Evolutionary conservation across 1,140 invertebrate species (phyloP).

Genomic region (Popillia japonica): DNA sequence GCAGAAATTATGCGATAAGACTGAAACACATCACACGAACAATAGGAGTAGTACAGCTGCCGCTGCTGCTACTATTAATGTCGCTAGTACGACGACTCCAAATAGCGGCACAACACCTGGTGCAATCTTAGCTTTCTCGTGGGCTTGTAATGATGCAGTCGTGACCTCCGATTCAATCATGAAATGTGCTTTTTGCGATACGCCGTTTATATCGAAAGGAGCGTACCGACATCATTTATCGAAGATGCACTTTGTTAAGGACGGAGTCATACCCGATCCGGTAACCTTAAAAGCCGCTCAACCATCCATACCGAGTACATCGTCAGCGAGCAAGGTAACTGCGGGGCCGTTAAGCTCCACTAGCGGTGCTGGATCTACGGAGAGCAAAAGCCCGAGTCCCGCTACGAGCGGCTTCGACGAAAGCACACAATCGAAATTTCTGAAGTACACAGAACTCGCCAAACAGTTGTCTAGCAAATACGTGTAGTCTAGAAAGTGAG

Average conservation of each 20-base stretch:
- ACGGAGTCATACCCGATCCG: conserved; percentile 81
- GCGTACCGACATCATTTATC: conserved; percentile 96
- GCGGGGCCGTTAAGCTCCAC: conserved; percentile 47
- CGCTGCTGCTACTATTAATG: conserved; percentile 56
- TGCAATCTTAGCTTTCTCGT: conserved; percentile 89
- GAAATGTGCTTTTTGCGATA: conserved; percentile 97
- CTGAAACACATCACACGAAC: conserved; percentile 74
- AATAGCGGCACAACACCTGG: conserved; percentile 72
- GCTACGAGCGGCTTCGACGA: conserved; percentile 79
- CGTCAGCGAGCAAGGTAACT: conserved; percentile 49
- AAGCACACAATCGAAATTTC: conserved; percentile 94
- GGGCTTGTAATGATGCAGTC: conserved; percentile 92
- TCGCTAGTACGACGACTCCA: conserved; percentile 49
- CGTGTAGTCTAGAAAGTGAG: conserved; percentile 66
- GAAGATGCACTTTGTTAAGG: conserved; percentile 97
- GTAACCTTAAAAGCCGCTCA: conserved; percentile 68
- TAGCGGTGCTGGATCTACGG: conserved; percentile 57
- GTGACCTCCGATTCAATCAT: conserved; percentile 86
- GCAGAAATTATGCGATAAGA: conserved; percentile 94
- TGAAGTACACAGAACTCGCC: conserved; percentile 95
- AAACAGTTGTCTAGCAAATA: conserved; percentile 97
- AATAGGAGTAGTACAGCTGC: conserved; percentile 56
- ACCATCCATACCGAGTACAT: conserved; percentile 63
- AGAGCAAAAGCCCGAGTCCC: conserved; percentile 64
- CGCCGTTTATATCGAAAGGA: conserved; percentile 95